A percentile compares a stretch with the other conserved stretches of the same genome.
phyloP scores from a whole-genome alignment of 2,888 invertebrate genomes.

The Aromia moschata region DNA sequence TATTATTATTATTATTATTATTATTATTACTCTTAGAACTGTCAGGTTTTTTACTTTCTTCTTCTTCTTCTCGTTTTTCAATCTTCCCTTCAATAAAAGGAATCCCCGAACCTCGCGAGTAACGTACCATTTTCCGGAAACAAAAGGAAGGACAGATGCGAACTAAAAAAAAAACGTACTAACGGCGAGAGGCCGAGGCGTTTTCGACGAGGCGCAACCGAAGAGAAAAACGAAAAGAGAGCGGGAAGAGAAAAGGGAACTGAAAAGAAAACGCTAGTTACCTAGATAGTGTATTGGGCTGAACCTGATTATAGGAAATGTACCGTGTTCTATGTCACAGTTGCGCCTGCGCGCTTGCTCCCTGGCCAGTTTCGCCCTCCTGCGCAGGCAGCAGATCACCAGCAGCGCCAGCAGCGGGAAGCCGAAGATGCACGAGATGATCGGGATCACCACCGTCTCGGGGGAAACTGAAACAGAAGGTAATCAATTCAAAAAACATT shows the following conservation, averaged over 20 bases:
- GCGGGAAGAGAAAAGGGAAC: conserved; percentile 32
- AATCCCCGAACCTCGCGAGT: no score
- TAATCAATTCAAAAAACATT: no score
- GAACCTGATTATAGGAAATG: conserved; percentile 82
- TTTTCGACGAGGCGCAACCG: no score
- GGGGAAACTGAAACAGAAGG: conserved; percentile 76
- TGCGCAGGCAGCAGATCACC: conserved; percentile 85
- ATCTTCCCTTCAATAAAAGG: no score
- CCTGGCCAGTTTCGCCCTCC: conserved; percentile 84
- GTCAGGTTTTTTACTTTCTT: no score
- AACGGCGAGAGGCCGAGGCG: no score
- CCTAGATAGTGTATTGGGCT: conserved; percentile 78
- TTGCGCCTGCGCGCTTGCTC: conserved; percentile 84
- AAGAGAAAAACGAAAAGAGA: no score
- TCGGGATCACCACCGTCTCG: conserved; percentile 88
- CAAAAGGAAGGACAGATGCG: conserved; percentile 15
- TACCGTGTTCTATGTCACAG: conserved; percentile 84
- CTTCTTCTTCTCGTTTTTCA: no score
- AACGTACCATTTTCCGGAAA: conserved; percentile 20
- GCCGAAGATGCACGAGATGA: conserved; percentile 89
- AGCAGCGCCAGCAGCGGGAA: conserved; percentile 87
- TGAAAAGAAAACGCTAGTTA: conserved; percentile 61
- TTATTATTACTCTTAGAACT: no score
- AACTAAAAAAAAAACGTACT: conserved; percentile 27
- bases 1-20: no score